Base-by-base conservation (phyloP, 2,888 invertebrate species). In the Mesochorus sp. region DNA sequence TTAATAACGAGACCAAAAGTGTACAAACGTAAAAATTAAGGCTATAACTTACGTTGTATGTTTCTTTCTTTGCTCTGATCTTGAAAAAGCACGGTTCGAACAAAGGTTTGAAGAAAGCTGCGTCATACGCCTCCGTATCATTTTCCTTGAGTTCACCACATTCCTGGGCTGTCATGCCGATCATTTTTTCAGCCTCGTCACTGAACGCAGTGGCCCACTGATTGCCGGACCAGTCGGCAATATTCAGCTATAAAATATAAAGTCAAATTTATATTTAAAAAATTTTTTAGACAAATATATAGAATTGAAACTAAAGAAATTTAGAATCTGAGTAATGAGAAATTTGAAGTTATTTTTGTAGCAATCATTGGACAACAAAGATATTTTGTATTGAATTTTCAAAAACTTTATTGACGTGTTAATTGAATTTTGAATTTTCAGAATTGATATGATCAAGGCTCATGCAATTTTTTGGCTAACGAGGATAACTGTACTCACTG, bases 131-230 rank as follows among this genome's bases (percentile, higher is more conserved):
- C 0, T 94, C 92, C 74, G 94, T 93, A 91, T 97, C 94, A 81
- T 92, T 92, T 24, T 95, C 94, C 64, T 95, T 94, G 78, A 96
- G 91, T 80, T 95, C 93, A 0, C 98, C 99, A 26, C 99, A 92
- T 82, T 97, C 95, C 39, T 96, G 94, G 0, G 97, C 93, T 0
- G 93, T 92, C 66, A 92, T 92, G 2, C 95, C 95, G 19, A 98
- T 89, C 80, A 99, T 91, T 71, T 94, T 93, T 89, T 98, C 97
- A 0, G 95, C 97, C 24, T 94, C 92, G 53, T 96, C 95, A 85
- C 95, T 96, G 92, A 99, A 99, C 80, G 96, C 95, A 1, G 98
- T 98, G 5, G 96, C 94, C 95, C 99, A 99, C 82, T 96, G 95
- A 90, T 95, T 95, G 61, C 96, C 97, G 0, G 97, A 95, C 91